A percentile compares a stretch with the other conserved stretches of the same genome.
Conservation (phyloP, 2,797 vertebrate species). For the Artibeus lituratus region DNA sequence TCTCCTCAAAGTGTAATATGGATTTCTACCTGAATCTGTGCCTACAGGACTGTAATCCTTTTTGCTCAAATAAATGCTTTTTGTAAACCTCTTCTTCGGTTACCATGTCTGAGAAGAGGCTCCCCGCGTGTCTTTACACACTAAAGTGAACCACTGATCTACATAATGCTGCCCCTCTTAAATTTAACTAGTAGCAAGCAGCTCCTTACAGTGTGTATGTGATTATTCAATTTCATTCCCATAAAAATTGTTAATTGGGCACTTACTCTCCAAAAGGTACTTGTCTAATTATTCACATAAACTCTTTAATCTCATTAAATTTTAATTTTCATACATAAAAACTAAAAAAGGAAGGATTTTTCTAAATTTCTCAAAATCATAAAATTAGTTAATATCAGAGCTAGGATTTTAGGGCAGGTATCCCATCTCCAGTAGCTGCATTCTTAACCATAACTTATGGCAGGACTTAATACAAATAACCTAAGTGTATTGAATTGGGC, state of each 20-base stretch:
- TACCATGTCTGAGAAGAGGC: background rate
- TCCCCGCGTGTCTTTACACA: background rate
- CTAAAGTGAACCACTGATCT: background rate
- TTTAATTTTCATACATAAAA: background rate
- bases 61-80: background rate
- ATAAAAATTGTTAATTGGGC: background rate
- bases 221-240: background rate
- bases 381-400: background rate
- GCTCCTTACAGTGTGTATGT: background rate
- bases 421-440: background rate
- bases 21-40: background rate
- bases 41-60: background rate
- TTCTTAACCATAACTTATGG: background rate
- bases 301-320: background rate
- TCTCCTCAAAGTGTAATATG: background rate
- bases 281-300: background rate
- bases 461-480: background rate
- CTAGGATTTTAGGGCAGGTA: background rate
- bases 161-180: background rate
- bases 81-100: background rate
- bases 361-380: background rate
- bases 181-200: background rate
- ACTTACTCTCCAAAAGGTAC: background rate
- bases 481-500: background rate
- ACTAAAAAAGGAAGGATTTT: background rate